Percentiles rank a stretch among this genome's conserved stretches.
These are phyloP conservation scores for Phataginus tetradactyla DNA, from an alignment of 2,797 vertebrate species.

Conservation along the genomic window DNA sequence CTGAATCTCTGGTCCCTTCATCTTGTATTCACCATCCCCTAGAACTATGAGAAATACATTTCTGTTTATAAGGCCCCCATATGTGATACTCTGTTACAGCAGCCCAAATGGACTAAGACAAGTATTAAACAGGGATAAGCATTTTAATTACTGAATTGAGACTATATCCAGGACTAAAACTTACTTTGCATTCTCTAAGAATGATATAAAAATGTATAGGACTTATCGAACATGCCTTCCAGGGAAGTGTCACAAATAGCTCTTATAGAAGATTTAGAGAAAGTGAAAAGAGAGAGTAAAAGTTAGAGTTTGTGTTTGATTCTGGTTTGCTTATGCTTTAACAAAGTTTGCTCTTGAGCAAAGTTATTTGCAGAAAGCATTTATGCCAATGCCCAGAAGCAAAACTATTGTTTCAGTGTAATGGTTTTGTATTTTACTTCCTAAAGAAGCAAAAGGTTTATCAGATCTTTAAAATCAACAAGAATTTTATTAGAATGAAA, in stretches of 20 bases:
- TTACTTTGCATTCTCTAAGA: neutral
- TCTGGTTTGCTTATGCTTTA: neutral
- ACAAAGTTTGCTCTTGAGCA: neutral
- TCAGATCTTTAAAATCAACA: neutral
- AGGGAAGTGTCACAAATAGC: neutral
- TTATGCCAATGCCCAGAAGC: neutral
- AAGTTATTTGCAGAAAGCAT: neutral
- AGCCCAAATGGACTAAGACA: neutral
- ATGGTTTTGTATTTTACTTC: neutral
- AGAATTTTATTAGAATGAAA: neutral
- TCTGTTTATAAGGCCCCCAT: neutral
- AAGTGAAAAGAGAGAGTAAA: neutral
- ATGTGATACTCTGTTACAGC: neutral
- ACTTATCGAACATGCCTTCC: neutral
- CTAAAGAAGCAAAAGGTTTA: neutral
- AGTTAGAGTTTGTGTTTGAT: neutral
- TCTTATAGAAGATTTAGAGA: neutral
- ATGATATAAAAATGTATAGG: neutral
- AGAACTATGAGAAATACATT: neutral
- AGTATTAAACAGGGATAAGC: neutral
- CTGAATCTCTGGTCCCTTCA: neutral
- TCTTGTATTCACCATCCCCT: neutral
- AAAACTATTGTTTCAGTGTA: neutral
- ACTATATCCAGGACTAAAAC: neutral
- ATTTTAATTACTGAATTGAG: neutral